These are phyloP conservation scores for Oedothorax gibbosus DNA, from an alignment of 1,140 invertebrate genomes.

Conservation along the genomic window DNA sequence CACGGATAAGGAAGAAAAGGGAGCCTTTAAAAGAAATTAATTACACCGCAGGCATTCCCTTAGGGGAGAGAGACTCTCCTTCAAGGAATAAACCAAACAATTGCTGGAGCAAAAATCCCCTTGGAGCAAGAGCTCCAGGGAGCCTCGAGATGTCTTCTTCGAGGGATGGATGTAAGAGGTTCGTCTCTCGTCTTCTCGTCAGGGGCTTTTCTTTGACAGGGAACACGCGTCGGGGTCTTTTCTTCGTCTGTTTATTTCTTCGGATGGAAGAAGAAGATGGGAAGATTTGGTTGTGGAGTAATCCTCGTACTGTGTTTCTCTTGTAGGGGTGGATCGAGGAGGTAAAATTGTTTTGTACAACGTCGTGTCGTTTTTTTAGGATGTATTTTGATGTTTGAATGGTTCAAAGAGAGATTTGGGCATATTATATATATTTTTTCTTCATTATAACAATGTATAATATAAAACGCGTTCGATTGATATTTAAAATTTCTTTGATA, in stretches of 20 bases:
- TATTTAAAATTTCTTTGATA: no score
- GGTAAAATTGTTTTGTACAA: no score
- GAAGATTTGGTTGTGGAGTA: no score
- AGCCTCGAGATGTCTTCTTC: neutral
- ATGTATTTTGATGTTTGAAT: no score
- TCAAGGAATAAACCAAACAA: constrained; percentile 1
- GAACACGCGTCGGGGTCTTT: neutral
- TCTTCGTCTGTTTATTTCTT: neutral
- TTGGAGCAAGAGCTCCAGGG: constrained; percentile 2
- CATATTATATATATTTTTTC: no score
- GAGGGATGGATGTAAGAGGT: constrained; percentile 11
- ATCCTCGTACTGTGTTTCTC: no score
- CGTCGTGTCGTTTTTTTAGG: no score
- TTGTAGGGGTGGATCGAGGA: no score
- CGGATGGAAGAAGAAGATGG: no score
- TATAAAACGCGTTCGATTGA: no score
- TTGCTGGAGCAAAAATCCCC: neutral
- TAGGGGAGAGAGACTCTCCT: neutral
- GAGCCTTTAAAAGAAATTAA: constrained; percentile 53
- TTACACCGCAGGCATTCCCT: constrained; percentile 7
- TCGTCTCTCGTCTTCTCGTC: neutral
- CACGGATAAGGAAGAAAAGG: neutral
- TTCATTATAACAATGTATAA: no score
- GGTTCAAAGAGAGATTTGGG: no score
- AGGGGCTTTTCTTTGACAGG: constrained; percentile 10